Evolutionary conservation across 2,888 invertebrate genomes (phyloP).

Genomic region (Meta bourneti): DNA sequence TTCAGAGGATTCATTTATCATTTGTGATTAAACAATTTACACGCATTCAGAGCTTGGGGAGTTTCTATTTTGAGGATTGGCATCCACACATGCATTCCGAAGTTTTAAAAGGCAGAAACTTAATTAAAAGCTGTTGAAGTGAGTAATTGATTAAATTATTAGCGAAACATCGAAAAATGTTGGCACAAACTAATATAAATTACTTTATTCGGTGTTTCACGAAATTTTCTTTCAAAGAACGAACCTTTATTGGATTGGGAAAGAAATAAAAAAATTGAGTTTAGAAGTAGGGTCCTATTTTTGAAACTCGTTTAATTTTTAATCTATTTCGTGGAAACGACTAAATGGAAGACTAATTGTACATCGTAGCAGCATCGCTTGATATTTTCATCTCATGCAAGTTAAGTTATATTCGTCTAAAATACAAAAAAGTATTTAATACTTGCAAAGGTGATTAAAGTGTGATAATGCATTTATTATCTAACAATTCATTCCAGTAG

Average conservation of each 20-base stretch:
- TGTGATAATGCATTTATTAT: too few species aligned
- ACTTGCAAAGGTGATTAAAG: too few species aligned
- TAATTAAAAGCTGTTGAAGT: neutral
- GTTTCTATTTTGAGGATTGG: neutral
- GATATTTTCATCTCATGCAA: too few species aligned
- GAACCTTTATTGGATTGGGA: neutral
- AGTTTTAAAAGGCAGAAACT: conserved; percentile 5
- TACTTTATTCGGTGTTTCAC: neutral
- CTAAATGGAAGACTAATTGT: too few species aligned
- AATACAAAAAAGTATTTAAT: too few species aligned
- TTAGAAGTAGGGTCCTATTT: neutral
- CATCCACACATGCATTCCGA: neutral
- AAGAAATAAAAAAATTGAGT: neutral
- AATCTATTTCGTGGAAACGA: too few species aligned
- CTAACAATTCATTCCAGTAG: too few species aligned
- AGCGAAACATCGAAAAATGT: conserved; percentile 4
- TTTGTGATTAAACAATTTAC: conserved; percentile 31
- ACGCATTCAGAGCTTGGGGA: neutral
- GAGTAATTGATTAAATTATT: conserved; percentile 22
- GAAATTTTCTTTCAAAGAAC: neutral
- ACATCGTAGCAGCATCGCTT: too few species aligned
- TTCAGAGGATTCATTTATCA: conserved; percentile 34
- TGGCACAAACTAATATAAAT: conserved; percentile 5
- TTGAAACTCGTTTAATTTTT: too few species aligned
- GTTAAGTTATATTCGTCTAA: too few species aligned